These are phyloP conservation scores for Telmatherina bonti DNA, from an alignment of 2,797 vertebrate genomes.

Conservation along the genomic window DNA sequence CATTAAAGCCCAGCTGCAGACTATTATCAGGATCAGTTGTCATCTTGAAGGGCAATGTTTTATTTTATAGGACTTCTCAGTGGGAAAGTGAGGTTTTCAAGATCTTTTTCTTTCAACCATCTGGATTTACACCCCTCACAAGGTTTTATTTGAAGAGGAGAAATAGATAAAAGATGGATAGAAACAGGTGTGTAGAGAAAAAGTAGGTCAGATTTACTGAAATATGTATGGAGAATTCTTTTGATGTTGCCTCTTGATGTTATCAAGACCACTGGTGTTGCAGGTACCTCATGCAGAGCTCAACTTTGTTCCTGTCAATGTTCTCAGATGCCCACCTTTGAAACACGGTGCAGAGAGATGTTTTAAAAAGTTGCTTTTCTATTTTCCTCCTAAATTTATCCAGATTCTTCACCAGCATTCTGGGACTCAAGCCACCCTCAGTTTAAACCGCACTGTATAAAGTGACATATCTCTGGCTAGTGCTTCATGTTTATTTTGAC, in stretches of 20 bases:
- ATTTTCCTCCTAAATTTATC: slow-evolving; percentile 58
- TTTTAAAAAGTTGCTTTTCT: slow-evolving; percentile 10
- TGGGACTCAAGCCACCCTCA: slow-evolving; percentile 33
- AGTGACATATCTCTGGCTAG: slow-evolving; percentile 34
- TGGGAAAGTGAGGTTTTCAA: slow-evolving; percentile 9
- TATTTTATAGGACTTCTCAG: slow-evolving; percentile 10
- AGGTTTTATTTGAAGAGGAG: background rate
- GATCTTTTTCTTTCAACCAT: background rate
- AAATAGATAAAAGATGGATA: background rate
- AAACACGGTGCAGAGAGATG: slow-evolving; percentile 21
- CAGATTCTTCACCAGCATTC: slow-evolving; percentile 51
- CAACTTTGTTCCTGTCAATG: slow-evolving; percentile 14
- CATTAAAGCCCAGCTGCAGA: slow-evolving; percentile 49
- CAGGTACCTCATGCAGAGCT: slow-evolving; percentile 10
- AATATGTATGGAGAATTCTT: slow-evolving; percentile 10
- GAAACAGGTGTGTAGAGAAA: background rate
- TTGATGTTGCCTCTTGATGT: slow-evolving; percentile 7
- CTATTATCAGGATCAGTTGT: slow-evolving; percentile 42
- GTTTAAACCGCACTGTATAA: slow-evolving; percentile 61
- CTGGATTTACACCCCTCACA: background rate
- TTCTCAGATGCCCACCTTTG: background rate
- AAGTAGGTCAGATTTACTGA: background rate
- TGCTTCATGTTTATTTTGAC: slow-evolving; percentile 66
- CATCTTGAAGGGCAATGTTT: slow-evolving; percentile 30
- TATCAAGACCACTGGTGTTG: slow-evolving; percentile 10